A percentile compares a stretch with the other conserved stretches of the same genome.
phyloP scores from a whole-genome alignment of 2,113 vertebrate species.

The Sminthopsis crassicaudata region DNA sequence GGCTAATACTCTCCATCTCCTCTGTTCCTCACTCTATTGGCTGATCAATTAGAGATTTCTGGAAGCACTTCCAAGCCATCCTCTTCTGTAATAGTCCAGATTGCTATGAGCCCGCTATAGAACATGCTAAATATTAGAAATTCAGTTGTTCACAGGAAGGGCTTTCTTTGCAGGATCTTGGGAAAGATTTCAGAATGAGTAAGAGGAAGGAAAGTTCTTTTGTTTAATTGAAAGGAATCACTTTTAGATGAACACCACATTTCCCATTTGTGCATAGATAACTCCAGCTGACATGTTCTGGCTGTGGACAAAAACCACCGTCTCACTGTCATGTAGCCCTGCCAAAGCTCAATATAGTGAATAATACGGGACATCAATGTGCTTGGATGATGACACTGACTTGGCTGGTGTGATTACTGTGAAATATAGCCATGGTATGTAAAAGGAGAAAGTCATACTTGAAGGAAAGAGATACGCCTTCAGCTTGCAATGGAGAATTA shows the following conservation, averaged over 20 bases:
- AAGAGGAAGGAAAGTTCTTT: neutral
- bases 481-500: neutral
- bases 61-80: neutral
- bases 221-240: neutral
- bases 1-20: neutral
- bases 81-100: neutral
- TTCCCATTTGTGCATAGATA: neutral
- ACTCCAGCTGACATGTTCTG: neutral
- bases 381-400: neutral
- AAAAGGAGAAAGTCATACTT: neutral
- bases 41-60: neutral
- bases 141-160: neutral
- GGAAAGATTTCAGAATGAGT: neutral
- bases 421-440: neutral
- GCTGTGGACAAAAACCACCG: neutral
- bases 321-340: neutral
- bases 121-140: neutral
- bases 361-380: neutral
- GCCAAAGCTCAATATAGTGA: neutral
- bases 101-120: neutral
- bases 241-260: neutral
- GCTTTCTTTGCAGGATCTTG: neutral
- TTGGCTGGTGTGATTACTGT: neutral
- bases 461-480: neutral
- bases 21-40: neutral